These are phyloP conservation scores for Halictus ligatus DNA, from an alignment of 2,888 invertebrate species.

Conservation along the genomic window DNA sequence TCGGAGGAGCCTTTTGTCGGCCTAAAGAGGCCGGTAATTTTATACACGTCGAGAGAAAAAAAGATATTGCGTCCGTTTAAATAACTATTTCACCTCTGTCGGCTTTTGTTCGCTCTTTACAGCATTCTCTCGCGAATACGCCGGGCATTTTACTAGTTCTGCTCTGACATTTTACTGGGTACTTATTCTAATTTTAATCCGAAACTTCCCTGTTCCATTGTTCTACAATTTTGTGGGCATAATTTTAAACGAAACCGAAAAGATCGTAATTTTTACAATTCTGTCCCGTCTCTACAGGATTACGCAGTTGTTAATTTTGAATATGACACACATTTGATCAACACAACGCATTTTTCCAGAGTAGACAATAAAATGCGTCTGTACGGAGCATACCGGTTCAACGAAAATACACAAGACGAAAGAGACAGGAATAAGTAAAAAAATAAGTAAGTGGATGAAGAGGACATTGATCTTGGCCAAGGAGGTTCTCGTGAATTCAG, in stretches of 20 bases:
- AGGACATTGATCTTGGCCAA: constrained; percentile 11
- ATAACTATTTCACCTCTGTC: background rate
- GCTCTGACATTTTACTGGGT: background rate
- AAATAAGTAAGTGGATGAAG: background rate
- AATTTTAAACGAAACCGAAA: background rate
- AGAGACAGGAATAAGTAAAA: background rate
- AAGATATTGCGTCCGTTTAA: background rate
- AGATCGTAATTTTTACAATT: background rate
- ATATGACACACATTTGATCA: too few relatives aligned
- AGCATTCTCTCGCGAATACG: background rate
- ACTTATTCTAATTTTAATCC: background rate
- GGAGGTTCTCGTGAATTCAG: constrained; percentile 3
- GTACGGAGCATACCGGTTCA: background rate
- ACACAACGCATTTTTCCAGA: too few relatives aligned
- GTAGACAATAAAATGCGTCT: background rate
- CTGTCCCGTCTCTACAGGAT: too few relatives aligned
- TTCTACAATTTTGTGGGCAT: background rate
- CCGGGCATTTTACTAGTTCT: background rate
- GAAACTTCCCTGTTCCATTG: background rate
- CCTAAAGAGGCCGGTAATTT: background rate
- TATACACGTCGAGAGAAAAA: background rate
- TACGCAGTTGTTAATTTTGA: too few relatives aligned
- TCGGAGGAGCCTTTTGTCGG: background rate
- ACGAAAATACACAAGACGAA: background rate
- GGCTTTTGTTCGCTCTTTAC: background rate